These are phyloP conservation scores for Philereme transversata DNA, from an alignment of 2,888 invertebrate genomes.

Conservation along the genomic window DNA sequence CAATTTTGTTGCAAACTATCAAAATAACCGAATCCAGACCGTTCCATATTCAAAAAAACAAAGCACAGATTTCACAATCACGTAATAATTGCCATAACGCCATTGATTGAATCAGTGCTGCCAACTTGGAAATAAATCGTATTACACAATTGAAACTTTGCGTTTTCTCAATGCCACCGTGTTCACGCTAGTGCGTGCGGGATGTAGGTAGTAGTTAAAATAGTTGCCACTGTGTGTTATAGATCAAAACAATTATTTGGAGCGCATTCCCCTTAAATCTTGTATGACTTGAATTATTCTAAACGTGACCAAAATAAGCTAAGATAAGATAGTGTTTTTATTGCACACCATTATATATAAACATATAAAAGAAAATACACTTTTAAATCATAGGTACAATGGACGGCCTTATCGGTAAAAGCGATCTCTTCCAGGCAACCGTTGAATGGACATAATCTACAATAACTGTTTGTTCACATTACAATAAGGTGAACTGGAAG, in stretches of 20 bases:
- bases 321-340: too few relatives aligned
- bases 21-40: conserved; percentile 6
- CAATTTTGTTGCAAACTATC: conserved; percentile 1
- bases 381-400: too few relatives aligned
- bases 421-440: too few relatives aligned
- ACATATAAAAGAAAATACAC: too few relatives aligned
- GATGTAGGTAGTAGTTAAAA: conserved; percentile 36
- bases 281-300: conserved; percentile 13
- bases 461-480: too few relatives aligned
- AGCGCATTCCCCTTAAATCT: conserved; percentile 24
- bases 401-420: too few relatives aligned
- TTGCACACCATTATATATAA: too few relatives aligned
- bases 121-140: conserved; percentile 37
- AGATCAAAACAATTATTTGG: conserved; percentile 31
- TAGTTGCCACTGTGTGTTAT: conserved; percentile 46
- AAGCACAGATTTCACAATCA: conserved; percentile 44
- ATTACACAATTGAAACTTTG: conserved; percentile 47
- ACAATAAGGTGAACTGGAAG: too few relatives aligned
- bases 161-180: conserved; percentile 49
- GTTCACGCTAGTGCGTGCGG: conserved; percentile 38
- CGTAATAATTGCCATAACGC: conserved; percentile 49
- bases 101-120: conserved; percentile 53
- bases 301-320: too few relatives aligned
- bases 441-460: too few relatives aligned
- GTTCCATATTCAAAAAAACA: conserved; percentile 23